Evolutionary conservation across 2,113 vertebrate genomes (phyloP).

Genomic region (Poeciliopsis prolifica): DNA sequence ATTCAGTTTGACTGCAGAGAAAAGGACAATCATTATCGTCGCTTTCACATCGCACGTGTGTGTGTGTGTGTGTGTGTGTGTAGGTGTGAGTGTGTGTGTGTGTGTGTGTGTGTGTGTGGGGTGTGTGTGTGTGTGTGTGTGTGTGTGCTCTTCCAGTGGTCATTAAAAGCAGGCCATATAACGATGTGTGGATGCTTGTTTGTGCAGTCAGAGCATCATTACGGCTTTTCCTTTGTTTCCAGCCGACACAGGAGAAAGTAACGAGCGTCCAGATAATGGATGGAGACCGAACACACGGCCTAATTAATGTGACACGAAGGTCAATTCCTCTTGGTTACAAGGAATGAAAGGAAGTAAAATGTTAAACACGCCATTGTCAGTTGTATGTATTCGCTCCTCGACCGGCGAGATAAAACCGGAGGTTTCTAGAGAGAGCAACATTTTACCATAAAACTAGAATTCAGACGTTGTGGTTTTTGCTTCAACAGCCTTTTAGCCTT

Average conservation of each 20-base stretch:
- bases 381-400: no score
- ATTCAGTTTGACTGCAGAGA: neutral
- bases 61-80: neutral
- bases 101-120: no score
- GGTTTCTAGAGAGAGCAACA: no score
- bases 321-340: neutral
- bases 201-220: conserved; percentile 4
- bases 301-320: neutral
- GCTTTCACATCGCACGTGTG: neutral
- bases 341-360: neutral
- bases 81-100: no score
- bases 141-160: neutral
- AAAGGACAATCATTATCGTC: neutral
- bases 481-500: no score
- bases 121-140: no score
- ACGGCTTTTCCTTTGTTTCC: neutral
- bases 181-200: conserved; percentile 8
- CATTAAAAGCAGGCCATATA: conserved; percentile 7
- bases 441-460: no score
- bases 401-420: no score
- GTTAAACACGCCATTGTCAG: neutral
- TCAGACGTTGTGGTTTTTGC: no score
- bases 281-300: neutral
- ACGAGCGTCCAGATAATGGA: neutral
- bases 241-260: neutral